These are phyloP conservation scores for Mus spicilegus DNA, from an alignment of 2,113 vertebrate species.

Conservation along the genomic window DNA sequence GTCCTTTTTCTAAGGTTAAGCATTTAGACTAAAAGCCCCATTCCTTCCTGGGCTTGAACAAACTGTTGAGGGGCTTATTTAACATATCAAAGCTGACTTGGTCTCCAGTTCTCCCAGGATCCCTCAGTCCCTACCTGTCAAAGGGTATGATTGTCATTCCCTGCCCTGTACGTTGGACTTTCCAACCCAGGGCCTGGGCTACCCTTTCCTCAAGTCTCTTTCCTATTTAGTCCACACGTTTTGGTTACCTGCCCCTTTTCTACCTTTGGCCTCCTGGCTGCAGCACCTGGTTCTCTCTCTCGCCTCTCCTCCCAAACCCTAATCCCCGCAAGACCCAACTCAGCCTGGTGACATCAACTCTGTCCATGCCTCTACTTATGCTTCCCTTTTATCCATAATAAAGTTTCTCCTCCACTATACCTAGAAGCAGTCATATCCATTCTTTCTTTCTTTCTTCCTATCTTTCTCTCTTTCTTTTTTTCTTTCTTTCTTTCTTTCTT, in stretches of 20 bases:
- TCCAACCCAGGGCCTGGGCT: not conserved
- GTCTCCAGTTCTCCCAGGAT: not conserved
- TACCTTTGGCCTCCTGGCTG: not conserved
- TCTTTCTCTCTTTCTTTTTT: too few species aligned
- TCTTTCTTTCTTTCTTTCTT: too few species aligned
- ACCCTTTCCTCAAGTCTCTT: not conserved
- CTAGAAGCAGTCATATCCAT: not conserved
- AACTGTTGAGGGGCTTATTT: not conserved
- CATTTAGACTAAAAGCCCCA: not conserved
- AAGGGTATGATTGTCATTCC: not conserved
- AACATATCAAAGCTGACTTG: not conserved
- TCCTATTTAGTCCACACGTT: not conserved
- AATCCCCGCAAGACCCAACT: not conserved
- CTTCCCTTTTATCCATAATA: not conserved
- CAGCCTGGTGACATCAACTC: not conserved
- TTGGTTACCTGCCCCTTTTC: not conserved
- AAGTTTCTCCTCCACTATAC: not conserved
- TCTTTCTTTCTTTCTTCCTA: too few species aligned
- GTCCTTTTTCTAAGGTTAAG: not conserved
- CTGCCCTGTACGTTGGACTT: not conserved
- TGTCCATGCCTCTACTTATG: not conserved
- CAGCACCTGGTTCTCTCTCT: not conserved
- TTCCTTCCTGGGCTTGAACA: not conserved
- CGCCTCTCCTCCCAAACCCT: accelerated
- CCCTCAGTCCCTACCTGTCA: not conserved